These are phyloP conservation scores for Caenorhabditis wallacei DNA, from an alignment of 2,888 invertebrate species.

Conservation along the genomic window DNA sequence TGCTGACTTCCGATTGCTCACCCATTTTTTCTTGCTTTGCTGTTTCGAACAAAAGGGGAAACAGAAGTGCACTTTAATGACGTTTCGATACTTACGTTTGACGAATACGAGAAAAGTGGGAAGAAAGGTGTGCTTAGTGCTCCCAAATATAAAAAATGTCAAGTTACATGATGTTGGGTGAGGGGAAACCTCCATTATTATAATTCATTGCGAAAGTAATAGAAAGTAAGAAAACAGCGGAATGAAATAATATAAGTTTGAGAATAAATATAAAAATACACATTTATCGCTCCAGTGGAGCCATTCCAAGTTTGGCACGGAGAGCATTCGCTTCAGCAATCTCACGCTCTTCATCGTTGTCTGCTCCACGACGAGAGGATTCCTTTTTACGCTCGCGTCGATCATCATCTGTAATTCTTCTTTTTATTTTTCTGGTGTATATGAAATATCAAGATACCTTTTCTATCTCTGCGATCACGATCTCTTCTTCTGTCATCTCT, in stretches of 20 bases:
- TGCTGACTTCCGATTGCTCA: conserved; percentile 53
- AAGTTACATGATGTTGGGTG: conserved; percentile 21
- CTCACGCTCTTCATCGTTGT: conserved; percentile 82
- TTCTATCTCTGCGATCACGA: conserved; percentile 42
- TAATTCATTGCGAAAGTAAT: conserved; percentile 11
- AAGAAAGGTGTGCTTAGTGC: conserved; percentile 10
- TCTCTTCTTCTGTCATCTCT: conserved; percentile 47
- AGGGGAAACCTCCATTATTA: conserved; percentile 8
- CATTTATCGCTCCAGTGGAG: conserved; percentile 83
- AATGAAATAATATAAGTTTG: conserved; percentile 19
- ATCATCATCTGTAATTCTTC: conserved; percentile 55
- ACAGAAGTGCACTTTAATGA: conserved; percentile 41
- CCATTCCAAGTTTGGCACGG: conserved; percentile 85
- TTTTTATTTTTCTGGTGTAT: too few relatives aligned
- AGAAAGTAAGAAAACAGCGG: background rate
- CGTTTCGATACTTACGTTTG: conserved; percentile 33
- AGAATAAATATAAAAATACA: background rate
- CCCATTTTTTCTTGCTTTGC: conserved; percentile 29
- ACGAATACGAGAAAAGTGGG: conserved; percentile 21
- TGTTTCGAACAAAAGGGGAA: conserved; percentile 52
- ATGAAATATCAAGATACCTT: conserved; percentile 7
- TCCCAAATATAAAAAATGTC: conserved; percentile 36
- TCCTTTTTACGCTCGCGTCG: conserved; percentile 56
- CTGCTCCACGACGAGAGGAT: conserved; percentile 38
- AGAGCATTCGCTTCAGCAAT: conserved; percentile 85